Evolutionary conservation across 2,113 vertebrate species (phyloP).

Genomic region (Urocolius indicus): DNA sequence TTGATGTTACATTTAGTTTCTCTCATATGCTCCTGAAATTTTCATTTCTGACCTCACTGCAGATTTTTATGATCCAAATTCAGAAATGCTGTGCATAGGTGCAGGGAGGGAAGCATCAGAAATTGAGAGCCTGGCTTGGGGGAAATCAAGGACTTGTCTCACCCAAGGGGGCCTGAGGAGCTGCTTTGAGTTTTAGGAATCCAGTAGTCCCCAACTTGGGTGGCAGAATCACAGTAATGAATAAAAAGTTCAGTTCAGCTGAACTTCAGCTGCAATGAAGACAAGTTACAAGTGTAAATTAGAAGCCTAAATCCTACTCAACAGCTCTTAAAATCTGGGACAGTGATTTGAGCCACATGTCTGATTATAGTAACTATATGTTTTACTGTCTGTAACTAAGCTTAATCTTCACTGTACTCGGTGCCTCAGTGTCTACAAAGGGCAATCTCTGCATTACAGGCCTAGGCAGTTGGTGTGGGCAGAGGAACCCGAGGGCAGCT

Average conservation of each 20-base stretch:
- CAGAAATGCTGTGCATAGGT: accelerated
- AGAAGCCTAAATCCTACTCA: background rate
- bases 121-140: accelerated
- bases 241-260: background rate
- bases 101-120: background rate
- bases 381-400: background rate
- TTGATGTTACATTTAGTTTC: background rate
- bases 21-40: background rate
- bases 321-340: background rate
- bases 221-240: background rate
- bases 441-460: background rate
- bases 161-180: background rate
- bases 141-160: background rate
- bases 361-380: background rate
- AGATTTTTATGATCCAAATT: background rate
- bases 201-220: accelerated
- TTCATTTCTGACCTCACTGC: background rate
- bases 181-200: background rate
- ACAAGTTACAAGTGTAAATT: background rate
- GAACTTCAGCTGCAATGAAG: background rate
- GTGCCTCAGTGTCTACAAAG: background rate
- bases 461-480: too few relatives aligned
- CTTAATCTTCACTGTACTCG: background rate
- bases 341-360: background rate
- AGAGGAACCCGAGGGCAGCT: accelerated